Evolutionary conservation across 1,140 invertebrate genomes (phyloP).

Genomic region (Scaptomyza hsui): DNA sequence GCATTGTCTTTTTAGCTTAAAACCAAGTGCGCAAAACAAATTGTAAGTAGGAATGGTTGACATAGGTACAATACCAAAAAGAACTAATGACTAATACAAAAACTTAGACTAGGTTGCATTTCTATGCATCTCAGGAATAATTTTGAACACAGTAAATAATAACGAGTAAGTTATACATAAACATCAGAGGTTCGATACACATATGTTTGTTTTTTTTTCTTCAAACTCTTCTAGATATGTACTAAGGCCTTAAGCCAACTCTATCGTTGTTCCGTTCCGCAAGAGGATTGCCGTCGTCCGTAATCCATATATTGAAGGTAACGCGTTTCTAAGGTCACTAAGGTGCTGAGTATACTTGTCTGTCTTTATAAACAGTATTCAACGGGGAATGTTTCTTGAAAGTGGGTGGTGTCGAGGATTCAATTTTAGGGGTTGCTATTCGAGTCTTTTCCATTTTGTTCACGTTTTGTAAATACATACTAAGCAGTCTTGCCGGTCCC

Average conservation of each 20-base stretch:
- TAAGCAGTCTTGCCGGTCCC: conserved; percentile 65
- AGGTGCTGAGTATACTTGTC: conserved; percentile 59
- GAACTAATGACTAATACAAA: conserved; percentile 39
- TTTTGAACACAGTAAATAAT: conserved; percentile 60
- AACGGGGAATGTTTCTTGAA: conserved; percentile 49
- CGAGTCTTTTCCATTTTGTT: conserved; percentile 56
- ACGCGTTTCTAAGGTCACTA: conserved; percentile 81
- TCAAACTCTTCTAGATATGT: conserved; percentile 62
- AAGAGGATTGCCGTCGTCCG: conserved; percentile 39
- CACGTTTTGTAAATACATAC: conserved; percentile 50
- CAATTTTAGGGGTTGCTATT: conserved; percentile 36
- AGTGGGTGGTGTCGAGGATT: conserved; percentile 2
- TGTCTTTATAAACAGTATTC: conserved; percentile 43
- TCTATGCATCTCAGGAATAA: conserved; percentile 65
- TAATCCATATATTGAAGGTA: conserved; percentile 59
- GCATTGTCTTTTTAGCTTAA: conserved; percentile 42
- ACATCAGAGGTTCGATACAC: conserved; percentile 26
- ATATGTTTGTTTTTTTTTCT: conserved; percentile 10
- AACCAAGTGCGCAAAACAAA: conserved; percentile 66
- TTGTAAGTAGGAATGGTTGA: conserved; percentile 69
- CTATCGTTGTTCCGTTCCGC: conserved; percentile 57
- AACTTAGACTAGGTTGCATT: conserved; percentile 64
- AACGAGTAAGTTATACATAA: conserved; percentile 26
- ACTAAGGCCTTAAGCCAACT: conserved; percentile 32
- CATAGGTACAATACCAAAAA: conserved; percentile 52